Base-by-base conservation (phyloP, 2,797 vertebrate species). In the Phoxinus dragarum region DNA sequence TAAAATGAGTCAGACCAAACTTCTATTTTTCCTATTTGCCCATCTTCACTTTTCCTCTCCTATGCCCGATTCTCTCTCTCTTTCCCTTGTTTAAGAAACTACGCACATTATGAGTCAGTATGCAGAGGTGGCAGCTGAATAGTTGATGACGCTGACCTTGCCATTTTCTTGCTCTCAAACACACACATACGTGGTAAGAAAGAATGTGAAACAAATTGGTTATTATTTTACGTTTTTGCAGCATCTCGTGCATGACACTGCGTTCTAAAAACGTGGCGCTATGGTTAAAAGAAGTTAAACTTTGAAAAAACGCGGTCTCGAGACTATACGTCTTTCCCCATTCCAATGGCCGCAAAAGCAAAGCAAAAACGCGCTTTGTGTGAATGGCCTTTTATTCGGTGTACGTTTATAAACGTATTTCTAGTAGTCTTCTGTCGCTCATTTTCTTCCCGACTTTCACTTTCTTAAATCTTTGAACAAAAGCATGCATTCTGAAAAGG, bases 91-190 rank as follows among this genome's bases (percentile, higher is more conserved):
- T 40, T 27, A 72, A 27, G 47, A 71, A 84, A 75, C 42, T 40
- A 86, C 44, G 36, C 84, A 80, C n/a, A 44, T 69, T 19, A 88
- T 81, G 87, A 86, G 85, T 88, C 85, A 86, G 19, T 54, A 69
- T 72, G 76, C 71, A 14, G 54, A 86, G 81, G 72, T 68, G 72
- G 81, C 76, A 69, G 66, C 78, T 86, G 77, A 76, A 80, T 73
- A 40, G 69, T 67, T 86, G 84, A 87, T 89, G 80, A 89, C 27
- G 68, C 82, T 82, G 88, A 88, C 88, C 82, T 82, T 85, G 83
- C 31, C 36, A 40, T 38, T 17, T 59, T 80, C 23, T 64, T n/a
- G 2, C 61, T n/a, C 19, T 34, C 52, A 42, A 17, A 17, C 68
- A 77, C 19, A 59, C 52, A 72, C 47, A 42, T 76, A 49, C 80